phyloP scores from a whole-genome alignment of 2,113 vertebrate genomes.

The Vimba vimba region DNA sequence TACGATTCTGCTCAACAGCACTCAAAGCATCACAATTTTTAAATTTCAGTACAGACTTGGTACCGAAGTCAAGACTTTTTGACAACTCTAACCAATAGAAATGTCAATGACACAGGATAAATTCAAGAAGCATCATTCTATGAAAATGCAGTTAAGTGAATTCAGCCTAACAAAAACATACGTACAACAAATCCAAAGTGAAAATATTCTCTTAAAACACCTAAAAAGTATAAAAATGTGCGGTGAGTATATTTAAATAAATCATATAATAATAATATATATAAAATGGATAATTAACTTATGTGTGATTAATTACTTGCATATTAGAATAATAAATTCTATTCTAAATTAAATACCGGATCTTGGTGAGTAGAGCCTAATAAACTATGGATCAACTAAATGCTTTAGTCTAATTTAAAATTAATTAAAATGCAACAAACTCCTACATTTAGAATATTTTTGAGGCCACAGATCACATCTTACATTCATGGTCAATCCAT shows the following conservation, averaged over 20 bases:
- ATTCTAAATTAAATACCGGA: not conserved
- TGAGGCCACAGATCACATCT: constrained; percentile 16
- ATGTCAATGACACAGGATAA: not conserved
- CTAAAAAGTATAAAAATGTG: not conserved
- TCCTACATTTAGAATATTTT: not conserved
- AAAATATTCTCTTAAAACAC: not conserved
- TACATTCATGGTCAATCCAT: not conserved
- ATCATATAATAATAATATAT: not conserved
- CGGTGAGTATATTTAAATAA: not conserved
- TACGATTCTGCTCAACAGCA: too few relatives aligned
- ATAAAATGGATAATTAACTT: not conserved
- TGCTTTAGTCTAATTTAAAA: not conserved
- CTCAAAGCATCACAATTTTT: too few relatives aligned
- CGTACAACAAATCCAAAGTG: not conserved
- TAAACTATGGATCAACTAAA: not conserved
- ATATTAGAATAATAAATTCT: not conserved
- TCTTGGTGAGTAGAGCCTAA: not conserved
- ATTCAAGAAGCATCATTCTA: not conserved
- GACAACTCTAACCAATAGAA: not conserved
- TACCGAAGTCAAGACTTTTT: too few relatives aligned
- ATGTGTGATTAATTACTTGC: not conserved
- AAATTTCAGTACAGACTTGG: too few relatives aligned
- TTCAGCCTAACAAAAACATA: not conserved
- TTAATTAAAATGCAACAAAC: not conserved
- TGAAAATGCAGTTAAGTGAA: not conserved